phyloP scores from a whole-genome alignment of 2,888 invertebrate species.

The Folsomia candida region DNA sequence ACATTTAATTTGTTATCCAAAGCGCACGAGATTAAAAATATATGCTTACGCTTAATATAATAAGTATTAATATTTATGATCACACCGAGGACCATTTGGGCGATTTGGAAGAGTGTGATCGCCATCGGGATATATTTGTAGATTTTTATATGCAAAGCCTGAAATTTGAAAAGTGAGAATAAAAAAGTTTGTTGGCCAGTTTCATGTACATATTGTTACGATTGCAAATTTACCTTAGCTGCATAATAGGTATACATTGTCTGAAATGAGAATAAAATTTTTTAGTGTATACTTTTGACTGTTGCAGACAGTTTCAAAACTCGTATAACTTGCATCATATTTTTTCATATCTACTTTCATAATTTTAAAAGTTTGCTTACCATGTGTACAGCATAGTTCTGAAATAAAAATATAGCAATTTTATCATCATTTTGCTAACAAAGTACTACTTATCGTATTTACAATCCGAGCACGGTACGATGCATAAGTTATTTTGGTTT shows the following conservation, averaged over 20 bases:
- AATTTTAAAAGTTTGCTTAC: background rate
- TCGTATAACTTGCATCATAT: background rate
- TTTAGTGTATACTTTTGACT: conserved; percentile 90
- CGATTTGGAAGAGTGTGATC: conserved; percentile 85
- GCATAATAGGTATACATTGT: conserved; percentile 91
- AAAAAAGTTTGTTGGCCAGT: no score
- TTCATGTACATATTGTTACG: background rate
- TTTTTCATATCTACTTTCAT: background rate
- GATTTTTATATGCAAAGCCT: conserved; percentile 41
- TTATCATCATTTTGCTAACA: no score
- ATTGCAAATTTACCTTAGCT: conserved; percentile 57
- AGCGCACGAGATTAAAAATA: background rate
- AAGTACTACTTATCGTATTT: no score
- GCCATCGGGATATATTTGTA: conserved; percentile 69
- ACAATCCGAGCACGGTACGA: no score
- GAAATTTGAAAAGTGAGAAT: no score
- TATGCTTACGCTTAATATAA: conserved; percentile 63
- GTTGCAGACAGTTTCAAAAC: conserved; percentile 56
- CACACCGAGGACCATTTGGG: conserved; percentile 94
- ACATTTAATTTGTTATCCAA: background rate
- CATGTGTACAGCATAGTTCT: conserved; percentile 29
- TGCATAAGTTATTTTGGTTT: no score
- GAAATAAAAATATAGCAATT: no score
- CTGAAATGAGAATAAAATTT: conserved; percentile 62
- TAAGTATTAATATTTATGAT: conserved; percentile 84